phyloP scores from a whole-genome alignment of 2,113 vertebrate genomes.

The Tachuris rubrigastra region DNA sequence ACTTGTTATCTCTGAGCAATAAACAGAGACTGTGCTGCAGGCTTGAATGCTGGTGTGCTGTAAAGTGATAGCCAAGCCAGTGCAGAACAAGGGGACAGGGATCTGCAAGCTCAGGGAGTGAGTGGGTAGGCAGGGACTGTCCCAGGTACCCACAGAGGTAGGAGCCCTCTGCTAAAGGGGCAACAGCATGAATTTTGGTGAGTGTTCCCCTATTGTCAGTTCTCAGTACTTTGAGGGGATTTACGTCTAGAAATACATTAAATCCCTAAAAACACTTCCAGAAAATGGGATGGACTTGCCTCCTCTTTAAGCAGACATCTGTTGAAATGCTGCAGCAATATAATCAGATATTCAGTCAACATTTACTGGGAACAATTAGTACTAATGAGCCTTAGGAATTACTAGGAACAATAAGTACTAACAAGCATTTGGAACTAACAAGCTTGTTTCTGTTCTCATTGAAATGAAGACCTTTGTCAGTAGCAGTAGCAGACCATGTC shows the following conservation, averaged over 20 bases:
- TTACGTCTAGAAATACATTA: background rate
- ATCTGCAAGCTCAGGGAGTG: background rate
- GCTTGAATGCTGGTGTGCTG: background rate
- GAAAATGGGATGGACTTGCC: background rate
- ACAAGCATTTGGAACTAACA: background rate
- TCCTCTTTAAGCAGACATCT: background rate
- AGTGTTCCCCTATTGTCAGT: fast-evolving
- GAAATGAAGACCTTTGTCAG: background rate
- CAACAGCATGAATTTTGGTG: background rate
- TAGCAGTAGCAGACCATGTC: background rate
- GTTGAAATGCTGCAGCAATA: background rate
- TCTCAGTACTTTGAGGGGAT: background rate
- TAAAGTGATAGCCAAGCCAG: background rate
- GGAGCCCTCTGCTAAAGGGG: background rate
- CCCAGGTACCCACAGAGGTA: background rate
- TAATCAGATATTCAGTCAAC: background rate
- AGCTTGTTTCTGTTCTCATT: background rate
- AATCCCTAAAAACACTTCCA: background rate
- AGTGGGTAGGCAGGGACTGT: background rate
- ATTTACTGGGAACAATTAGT: background rate
- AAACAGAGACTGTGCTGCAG: background rate
- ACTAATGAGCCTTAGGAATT: background rate
- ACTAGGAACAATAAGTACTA: background rate
- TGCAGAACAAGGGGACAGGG: background rate
- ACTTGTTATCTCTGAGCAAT: background rate